A percentile compares a stretch with the other conserved stretches of the same genome.
Evolutionary conservation across 2,113 vertebrate genomes (phyloP).

Genomic region (Steatornis caripensis): DNA sequence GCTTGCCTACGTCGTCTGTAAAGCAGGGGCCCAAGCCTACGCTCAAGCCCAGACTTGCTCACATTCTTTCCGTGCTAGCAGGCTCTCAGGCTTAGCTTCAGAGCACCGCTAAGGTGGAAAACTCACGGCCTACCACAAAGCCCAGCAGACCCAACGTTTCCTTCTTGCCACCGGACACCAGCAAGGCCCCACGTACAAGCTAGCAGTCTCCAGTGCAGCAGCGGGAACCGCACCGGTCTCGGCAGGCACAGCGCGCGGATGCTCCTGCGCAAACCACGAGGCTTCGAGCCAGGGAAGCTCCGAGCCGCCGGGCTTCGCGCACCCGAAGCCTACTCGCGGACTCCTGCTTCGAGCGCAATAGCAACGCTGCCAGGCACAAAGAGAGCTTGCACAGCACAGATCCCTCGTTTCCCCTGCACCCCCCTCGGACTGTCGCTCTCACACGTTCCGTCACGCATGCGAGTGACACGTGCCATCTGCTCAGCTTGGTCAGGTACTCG

Average conservation of each 20-base stretch:
- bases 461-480: not conserved
- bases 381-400: not conserved
- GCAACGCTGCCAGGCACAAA: rapidly evolving
- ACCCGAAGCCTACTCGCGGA: rapidly evolving
- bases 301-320: rapidly evolving
- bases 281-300: not conserved
- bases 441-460: rapidly evolving
- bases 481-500: not conserved
- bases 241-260: rapidly evolving
- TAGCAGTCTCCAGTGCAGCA: rapidly evolving
- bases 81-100: not conserved
- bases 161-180: not conserved
- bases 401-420: not conserved
- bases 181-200: rapidly evolving
- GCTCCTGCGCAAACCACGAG: no score
- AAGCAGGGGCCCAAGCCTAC: not conserved
- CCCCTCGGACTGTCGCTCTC: rapidly evolving
- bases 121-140: not conserved
- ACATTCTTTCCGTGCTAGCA: not conserved
- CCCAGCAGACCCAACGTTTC: not conserved
- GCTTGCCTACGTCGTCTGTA: not conserved
- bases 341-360: rapidly evolving
- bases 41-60: conserved; percentile 37
- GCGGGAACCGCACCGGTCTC: rapidly evolving
- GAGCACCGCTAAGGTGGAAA: not conserved